phyloP scores from a whole-genome alignment of 2,113 vertebrate species.

The Protobothrops mucrosquamatus region DNA sequence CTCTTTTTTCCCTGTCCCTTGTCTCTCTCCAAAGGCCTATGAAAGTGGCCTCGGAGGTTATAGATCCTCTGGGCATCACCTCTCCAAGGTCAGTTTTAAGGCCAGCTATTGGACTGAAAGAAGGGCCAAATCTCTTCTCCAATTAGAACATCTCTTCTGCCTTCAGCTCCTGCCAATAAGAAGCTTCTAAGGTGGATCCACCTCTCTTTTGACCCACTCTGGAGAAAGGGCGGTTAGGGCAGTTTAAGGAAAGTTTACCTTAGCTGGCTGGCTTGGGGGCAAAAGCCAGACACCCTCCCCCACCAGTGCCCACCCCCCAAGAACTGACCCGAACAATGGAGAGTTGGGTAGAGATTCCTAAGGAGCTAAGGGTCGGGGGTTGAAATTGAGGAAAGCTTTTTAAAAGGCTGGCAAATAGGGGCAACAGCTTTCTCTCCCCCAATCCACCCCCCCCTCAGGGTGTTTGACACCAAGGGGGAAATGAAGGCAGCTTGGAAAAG shows the following conservation, averaged over 20 bases:
- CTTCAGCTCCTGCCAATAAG: not conserved
- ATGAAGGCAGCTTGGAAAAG: constrained; percentile 58
- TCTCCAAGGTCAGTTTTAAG: not conserved
- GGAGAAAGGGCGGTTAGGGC: constrained; percentile 77
- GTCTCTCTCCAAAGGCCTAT: constrained; percentile 34
- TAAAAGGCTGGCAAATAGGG: constrained; percentile 65
- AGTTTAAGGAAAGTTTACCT: constrained; percentile 80
- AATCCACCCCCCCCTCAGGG: not conserved
- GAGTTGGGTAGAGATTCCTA: constrained; percentile 71
- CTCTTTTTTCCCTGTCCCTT: not conserved
- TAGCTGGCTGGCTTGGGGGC: constrained; percentile 80
- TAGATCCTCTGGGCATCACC: not conserved
- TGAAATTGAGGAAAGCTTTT: constrained; percentile 72
- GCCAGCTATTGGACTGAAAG: not conserved
- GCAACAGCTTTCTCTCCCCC: constrained; percentile 67
- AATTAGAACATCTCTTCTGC: not conserved
- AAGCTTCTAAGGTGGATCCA: not conserved
- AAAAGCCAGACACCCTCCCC: constrained; percentile 63
- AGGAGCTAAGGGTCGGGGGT: constrained; percentile 66
- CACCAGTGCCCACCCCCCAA: constrained; percentile 52
- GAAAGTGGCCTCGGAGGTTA: constrained; percentile 71
- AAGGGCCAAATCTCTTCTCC: not conserved
- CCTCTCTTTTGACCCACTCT: constrained; percentile 30
- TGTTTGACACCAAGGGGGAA: constrained; percentile 41
- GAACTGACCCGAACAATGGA: constrained; percentile 76